A percentile compares a stretch with the other conserved stretches of the same genome.
Conservation (phyloP, 2,113 vertebrate species). For the Leuciscus idus region DNA sequence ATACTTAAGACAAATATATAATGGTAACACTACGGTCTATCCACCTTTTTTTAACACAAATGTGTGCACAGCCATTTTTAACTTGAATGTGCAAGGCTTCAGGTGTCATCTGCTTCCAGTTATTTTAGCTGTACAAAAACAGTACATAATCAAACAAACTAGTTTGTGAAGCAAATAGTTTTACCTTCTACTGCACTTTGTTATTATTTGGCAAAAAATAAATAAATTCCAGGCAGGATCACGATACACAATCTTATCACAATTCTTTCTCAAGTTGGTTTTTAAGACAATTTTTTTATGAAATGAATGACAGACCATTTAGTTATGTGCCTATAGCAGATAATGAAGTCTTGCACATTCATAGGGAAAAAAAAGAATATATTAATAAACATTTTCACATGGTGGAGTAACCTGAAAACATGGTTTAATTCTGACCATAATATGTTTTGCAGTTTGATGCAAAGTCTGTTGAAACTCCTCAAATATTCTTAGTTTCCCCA, state of each 20-base stretch:
- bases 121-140: neutral
- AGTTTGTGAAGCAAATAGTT: neutral
- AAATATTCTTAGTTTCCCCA: conserved; percentile 10
- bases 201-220: neutral
- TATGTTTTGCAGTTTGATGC: conserved; percentile 13
- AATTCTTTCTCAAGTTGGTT: neutral
- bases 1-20: neutral
- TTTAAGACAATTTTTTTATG: too few relatives aligned
- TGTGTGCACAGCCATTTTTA: neutral
- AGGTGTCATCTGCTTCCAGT: neutral
- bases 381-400: neutral
- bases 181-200: neutral
- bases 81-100: neutral
- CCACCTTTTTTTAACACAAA: neutral
- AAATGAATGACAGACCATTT: neutral
- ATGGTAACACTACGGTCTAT: neutral
- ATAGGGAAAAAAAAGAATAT: neutral
- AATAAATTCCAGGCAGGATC: neutral
- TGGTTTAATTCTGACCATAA: conserved; percentile 12
- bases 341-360: neutral
- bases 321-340: neutral
- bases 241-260: neutral
- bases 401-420: neutral
- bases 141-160: neutral
- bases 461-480: conserved; percentile 10